Percentiles rank a stretch among this genome's conserved stretches.
Conservation (phyloP, 2,888 invertebrate species). For the Oxycera nigricornis region DNA sequence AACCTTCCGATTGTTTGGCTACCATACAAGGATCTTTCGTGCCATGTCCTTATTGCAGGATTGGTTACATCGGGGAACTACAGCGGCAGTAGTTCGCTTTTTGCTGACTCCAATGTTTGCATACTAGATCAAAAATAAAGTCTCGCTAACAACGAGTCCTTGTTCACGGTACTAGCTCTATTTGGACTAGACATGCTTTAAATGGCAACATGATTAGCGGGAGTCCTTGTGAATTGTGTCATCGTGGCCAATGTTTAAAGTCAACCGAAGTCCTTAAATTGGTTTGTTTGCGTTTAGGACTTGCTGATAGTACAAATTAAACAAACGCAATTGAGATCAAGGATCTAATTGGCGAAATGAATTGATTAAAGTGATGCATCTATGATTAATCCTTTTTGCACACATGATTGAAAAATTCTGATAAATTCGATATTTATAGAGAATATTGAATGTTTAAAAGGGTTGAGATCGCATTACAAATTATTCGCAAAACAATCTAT, state of each 20-base stretch:
- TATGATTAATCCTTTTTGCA: too few species aligned
- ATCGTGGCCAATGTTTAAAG: conserved; percentile 13
- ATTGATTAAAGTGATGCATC: too few species aligned
- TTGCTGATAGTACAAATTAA: too few species aligned
- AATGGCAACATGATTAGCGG: neutral
- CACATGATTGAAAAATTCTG: too few species aligned
- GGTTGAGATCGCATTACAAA: too few species aligned
- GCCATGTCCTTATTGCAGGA: neutral
- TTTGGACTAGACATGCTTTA: neutral
- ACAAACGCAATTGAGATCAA: too few species aligned
- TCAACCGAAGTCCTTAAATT: neutral
- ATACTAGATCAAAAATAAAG: conserved; percentile 10
- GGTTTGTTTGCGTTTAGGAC: neutral
- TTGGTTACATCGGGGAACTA: too few species aligned
- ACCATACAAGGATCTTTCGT: neutral
- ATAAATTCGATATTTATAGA: too few species aligned
- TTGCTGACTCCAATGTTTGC: neutral
- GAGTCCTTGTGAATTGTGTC: neutral
- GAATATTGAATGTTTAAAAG: too few species aligned
- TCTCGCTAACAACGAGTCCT: neutral
- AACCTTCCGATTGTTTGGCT: conserved; percentile 37
- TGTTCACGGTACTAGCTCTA: neutral
- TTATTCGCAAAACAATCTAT: too few species aligned
- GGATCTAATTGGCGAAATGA: too few species aligned
- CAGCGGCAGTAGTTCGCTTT: neutral